Evolutionary conservation across 2,797 vertebrate genomes (phyloP).

Genomic region (Microcaecilia unicolor): DNA sequence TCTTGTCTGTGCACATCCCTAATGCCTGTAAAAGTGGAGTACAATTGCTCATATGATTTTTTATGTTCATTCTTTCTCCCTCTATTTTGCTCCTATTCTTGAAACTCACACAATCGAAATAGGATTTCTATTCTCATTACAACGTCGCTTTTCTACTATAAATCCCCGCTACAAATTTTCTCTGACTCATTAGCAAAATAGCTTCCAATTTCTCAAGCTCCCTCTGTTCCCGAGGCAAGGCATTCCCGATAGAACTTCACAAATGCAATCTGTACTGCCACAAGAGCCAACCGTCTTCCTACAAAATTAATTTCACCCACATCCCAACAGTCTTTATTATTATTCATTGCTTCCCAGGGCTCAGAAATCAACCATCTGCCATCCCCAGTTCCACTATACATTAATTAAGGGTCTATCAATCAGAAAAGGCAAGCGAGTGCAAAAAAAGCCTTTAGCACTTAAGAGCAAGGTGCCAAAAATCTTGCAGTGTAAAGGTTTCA

Average conservation of each 20-base stretch:
- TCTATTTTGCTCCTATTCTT: too few relatives aligned
- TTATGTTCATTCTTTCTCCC: too few relatives aligned
- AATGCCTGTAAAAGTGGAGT: too few relatives aligned
- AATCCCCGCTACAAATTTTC: constrained; percentile 10
- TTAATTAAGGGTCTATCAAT: constrained; percentile 53
- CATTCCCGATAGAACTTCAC: constrained; percentile 35
- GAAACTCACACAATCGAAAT: too few relatives aligned
- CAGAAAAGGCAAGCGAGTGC: constrained; percentile 8
- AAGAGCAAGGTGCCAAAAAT: neutral
- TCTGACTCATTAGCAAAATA: neutral
- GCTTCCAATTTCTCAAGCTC: neutral
- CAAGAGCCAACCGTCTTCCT: constrained; percentile 24
- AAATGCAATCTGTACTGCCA: constrained; percentile 16
- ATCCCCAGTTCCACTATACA: constrained; percentile 33
- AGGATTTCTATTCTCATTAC: too few relatives aligned
- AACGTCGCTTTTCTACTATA: too few relatives aligned
- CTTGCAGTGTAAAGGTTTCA: neutral
- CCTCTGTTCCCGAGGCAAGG: neutral
- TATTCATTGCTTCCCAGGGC: constrained; percentile 53
- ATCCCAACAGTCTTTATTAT: constrained; percentile 41
- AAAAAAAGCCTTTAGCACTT: neutral
- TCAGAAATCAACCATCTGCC: constrained; percentile 56
- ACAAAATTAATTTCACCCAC: constrained; percentile 38
- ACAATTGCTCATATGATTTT: too few relatives aligned
- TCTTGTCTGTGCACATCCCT: too few relatives aligned